Evolutionary conservation across 1,140 invertebrate genomes (phyloP).

Genomic region (Cotesia glomerata): DNA sequence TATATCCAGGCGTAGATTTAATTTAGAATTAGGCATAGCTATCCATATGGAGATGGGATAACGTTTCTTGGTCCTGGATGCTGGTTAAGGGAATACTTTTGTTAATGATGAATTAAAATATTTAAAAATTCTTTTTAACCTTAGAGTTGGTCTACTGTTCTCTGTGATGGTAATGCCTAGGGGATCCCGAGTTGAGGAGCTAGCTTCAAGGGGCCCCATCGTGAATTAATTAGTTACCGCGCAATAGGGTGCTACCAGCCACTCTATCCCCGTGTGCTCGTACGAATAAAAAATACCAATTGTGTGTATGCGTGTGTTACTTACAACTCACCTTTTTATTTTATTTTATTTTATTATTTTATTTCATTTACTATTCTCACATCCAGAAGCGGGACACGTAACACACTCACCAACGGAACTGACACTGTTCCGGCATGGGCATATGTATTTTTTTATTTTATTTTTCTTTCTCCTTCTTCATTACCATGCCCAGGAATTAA

Average conservation of each 20-base stretch:
- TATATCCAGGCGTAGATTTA: too few relatives aligned
- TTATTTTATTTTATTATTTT: not conserved
- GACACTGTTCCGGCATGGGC: too few relatives aligned
- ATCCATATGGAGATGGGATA: not conserved
- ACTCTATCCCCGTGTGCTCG: too few relatives aligned
- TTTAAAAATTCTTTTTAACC: not conserved
- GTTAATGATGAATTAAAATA: slow-evolving; percentile 3
- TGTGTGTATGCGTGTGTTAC: not conserved
- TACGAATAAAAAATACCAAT: not conserved
- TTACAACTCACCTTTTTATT: not conserved
- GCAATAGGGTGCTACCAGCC: slow-evolving; percentile 37
- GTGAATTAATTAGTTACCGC: slow-evolving; percentile 56
- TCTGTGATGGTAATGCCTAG: slow-evolving; percentile 13
- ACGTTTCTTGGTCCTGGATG: not conserved
- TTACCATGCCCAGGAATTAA: too few relatives aligned
- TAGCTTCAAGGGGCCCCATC: slow-evolving; percentile 41
- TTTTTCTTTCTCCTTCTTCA: too few relatives aligned
- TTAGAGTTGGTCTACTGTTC: not conserved
- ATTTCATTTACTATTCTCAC: too few relatives aligned
- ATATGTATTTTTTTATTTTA: too few relatives aligned
- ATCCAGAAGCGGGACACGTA: too few relatives aligned
- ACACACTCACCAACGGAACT: too few relatives aligned
- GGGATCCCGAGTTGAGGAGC: slow-evolving; percentile 5
- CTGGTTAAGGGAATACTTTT: not conserved
- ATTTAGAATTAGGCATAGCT: not conserved